Base-by-base conservation (phyloP, 2,888 invertebrate genomes). In the Drosophila rellima region DNA sequence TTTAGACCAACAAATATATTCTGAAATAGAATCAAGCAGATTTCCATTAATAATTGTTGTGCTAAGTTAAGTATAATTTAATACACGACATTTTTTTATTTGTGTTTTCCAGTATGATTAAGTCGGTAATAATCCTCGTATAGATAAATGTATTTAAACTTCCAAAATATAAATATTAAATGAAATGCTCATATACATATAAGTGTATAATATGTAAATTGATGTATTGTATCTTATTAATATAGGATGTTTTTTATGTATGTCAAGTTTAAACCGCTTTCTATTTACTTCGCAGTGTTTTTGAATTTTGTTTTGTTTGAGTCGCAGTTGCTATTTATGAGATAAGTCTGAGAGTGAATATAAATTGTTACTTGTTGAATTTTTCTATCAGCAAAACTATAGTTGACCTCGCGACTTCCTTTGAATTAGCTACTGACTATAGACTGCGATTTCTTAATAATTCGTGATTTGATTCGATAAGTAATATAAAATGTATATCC, bases 201-300 rank as follows among this genome's bases (percentile, higher is more conserved):
- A 20, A 6, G 7, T 15, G 2, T 39, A 13, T 3, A 31, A 7
- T 7, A 26, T 26, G 26, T 26, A 26, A 23, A 26, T 26, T 26
- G 7, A 7, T 13, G 11, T n/a, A 5, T 59, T 63, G 15, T 37
- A 13, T 37, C 10, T 17, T 15, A 29, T 47, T 31, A 8, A 40
- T 23, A 26, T 10, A n/a, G 15, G 13, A 37, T 35, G 3, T 20
- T 18, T 4, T 15, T 3, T 15, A 69, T 51, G 42, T 75, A 48
- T 56, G 80, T 82, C 74, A 76, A 85, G 82, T 74, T 82, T 66
- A 15, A 55, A 55, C 26, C 13, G 72, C 50, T 51, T 57, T 2
- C 35, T 52, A 62, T 57, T 39, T 42, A 13, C 61, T 44, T 37
- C 26, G 39, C 35, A 23, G 6, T 3, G 31, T 8, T 45, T 26